Percentiles rank a stretch among this genome's conserved stretches.
Conservation (phyloP, 2,888 invertebrate species). For the Drosophila niveifrons region DNA sequence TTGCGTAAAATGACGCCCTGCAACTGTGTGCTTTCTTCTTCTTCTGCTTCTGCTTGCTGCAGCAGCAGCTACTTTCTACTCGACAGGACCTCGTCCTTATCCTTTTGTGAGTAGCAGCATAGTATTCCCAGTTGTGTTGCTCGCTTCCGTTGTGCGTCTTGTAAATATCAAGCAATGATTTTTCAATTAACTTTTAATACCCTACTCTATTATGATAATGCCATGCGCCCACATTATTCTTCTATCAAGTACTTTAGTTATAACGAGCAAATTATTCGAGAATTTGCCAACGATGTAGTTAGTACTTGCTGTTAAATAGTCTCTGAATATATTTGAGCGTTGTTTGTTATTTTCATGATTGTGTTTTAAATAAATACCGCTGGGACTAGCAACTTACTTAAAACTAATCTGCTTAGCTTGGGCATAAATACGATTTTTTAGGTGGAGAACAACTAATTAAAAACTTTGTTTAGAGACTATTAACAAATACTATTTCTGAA, state of each 20-base stretch:
- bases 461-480: too few species aligned
- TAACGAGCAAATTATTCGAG: background rate
- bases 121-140: conserved; percentile 22
- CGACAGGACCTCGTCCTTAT: conserved; percentile 31
- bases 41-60: conserved; percentile 8
- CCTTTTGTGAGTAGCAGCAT: conserved; percentile 15
- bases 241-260: background rate
- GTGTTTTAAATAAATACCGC: background rate
- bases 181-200: conserved; percentile 66
- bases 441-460: background rate
- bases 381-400: background rate
- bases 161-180: conserved; percentile 49
- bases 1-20: conserved; percentile 71
- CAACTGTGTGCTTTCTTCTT: conserved; percentile 9
- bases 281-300: background rate
- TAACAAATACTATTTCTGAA: too few species aligned
- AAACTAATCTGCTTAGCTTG: background rate
- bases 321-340: background rate
- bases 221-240: background rate
- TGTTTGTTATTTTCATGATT: background rate
- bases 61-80: conserved; percentile 36
- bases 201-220: conserved; percentile 5
- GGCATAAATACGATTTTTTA: background rate
- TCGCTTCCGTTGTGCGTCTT: conserved; percentile 20
- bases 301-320: background rate